Evolutionary conservation across 1,140 invertebrate genomes (phyloP).

Genomic region (Andrena cerasifolii): DNA sequence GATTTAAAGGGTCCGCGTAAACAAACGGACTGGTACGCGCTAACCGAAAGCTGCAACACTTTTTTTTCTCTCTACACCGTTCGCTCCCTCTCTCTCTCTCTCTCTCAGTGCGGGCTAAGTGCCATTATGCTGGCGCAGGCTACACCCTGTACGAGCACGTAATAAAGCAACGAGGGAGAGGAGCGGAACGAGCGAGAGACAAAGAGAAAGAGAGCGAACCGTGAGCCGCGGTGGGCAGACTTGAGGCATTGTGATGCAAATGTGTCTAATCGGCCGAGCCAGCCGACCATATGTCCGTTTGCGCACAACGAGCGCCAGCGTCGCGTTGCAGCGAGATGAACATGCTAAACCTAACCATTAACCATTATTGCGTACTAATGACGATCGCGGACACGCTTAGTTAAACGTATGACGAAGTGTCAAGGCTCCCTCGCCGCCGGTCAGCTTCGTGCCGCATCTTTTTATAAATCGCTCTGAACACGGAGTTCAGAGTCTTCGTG

Average conservation of each 20-base stretch:
- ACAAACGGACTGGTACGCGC: constrained; percentile 50
- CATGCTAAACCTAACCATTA: constrained; percentile 69
- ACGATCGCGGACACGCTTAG: constrained; percentile 72
- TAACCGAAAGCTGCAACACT: constrained; percentile 75
- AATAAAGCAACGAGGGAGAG: constrained; percentile 72
- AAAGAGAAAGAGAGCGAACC: constrained; percentile 54
- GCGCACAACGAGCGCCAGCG: constrained; percentile 57
- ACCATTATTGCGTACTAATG: constrained; percentile 75
- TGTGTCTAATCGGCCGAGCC: constrained; percentile 81
- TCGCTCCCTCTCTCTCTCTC: constrained; percentile 11
- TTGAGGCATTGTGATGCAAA: constrained; percentile 81
- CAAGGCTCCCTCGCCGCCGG: constrained; percentile 25
- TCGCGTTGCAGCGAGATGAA: constrained; percentile 61
- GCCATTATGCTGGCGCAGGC: constrained; percentile 77
- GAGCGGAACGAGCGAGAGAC: constrained; percentile 41
- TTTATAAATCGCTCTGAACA: constrained; percentile 9
- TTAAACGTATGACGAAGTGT: constrained; percentile 65
- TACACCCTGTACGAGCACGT: constrained; percentile 75
- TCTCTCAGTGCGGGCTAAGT: constrained; percentile 71
- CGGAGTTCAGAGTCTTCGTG: background rate
- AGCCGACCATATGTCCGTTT: constrained; percentile 81
- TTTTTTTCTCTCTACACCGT: constrained; percentile 52
- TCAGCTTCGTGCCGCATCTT: background rate
- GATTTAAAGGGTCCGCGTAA: constrained; percentile 60
- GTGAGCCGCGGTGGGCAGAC: constrained; percentile 73